A percentile compares a stretch with the other conserved stretches of the same genome.
Conservation (phyloP, 2,888 invertebrate genomes). For the Sinohyriopsis cumingii region DNA sequence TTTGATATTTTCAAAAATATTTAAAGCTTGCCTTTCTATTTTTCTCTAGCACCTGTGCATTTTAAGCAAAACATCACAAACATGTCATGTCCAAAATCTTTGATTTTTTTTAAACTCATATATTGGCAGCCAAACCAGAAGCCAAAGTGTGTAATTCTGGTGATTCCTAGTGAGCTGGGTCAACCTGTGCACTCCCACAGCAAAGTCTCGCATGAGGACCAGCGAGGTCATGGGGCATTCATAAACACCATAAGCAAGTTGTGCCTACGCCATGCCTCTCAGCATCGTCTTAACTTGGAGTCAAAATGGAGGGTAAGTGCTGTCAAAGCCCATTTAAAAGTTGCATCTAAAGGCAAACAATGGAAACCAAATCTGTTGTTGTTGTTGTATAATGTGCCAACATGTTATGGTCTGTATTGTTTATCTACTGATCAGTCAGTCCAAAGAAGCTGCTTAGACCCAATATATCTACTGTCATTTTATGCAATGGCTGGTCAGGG, state of each 20-base stretch:
- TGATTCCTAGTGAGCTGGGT: conserved; percentile 49
- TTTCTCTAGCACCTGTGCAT: too few relatives aligned
- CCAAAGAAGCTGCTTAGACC: not conserved
- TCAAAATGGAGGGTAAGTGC: conserved; percentile 50
- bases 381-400: not conserved
- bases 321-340: not conserved
- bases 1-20: too few relatives aligned
- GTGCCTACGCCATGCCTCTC: conserved; percentile 52
- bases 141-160: conserved; percentile 43
- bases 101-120: not conserved
- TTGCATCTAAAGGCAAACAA: not conserved
- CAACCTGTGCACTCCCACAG: conserved; percentile 36
- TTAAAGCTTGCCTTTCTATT: too few relatives aligned
- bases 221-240: conserved; percentile 45
- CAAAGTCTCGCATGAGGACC: conserved; percentile 36
- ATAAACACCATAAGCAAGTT: conserved; percentile 44
- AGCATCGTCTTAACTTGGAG: conserved; percentile 35
- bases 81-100: not conserved
- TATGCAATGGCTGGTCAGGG: not conserved
- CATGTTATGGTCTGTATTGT: not conserved
- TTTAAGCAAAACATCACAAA: not conserved
- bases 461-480: not conserved
- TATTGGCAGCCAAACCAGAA: conserved; percentile 32
- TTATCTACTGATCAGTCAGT: not conserved
- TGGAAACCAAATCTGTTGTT: not conserved